Conservation (phyloP, 2,113 vertebrate species). For the Thomomys bottae region DNA sequence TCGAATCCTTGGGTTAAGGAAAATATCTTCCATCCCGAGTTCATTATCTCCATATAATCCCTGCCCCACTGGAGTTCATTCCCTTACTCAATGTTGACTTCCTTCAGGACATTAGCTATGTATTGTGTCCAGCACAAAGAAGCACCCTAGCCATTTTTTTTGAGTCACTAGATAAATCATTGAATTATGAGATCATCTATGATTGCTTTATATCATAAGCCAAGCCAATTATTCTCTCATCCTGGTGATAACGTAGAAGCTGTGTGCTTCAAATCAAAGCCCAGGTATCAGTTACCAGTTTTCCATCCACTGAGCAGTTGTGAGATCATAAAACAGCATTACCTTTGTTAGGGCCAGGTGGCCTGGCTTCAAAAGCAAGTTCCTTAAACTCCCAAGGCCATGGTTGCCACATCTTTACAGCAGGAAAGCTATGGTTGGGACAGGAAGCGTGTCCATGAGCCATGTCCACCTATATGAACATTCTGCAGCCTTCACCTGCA, state of each 20-base stretch:
- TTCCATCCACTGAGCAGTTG: neutral
- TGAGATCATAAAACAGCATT: neutral
- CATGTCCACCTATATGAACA: neutral
- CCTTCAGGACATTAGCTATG: neutral
- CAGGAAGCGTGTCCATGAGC: neutral
- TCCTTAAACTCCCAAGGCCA: slow-evolving; percentile 10
- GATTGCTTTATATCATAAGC: neutral
- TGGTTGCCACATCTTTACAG: slow-evolving; percentile 16
- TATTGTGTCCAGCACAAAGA: neutral
- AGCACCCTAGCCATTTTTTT: neutral
- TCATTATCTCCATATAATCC: neutral
- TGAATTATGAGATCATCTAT: neutral
- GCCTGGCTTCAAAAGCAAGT: neutral
- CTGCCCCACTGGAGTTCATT: neutral
- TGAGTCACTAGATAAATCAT: neutral
- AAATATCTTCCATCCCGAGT: neutral
- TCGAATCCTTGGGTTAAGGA: neutral
- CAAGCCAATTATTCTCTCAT: neutral
- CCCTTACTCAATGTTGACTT: neutral
- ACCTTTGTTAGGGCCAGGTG: neutral
- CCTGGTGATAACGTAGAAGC: neutral
- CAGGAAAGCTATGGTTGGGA: neutral
- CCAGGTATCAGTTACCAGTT: neutral
- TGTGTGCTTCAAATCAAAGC: slow-evolving; percentile 29
- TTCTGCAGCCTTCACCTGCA: neutral